Evolutionary conservation across 2,888 invertebrate genomes (phyloP).

Genomic region (Macrophya annulata): DNA sequence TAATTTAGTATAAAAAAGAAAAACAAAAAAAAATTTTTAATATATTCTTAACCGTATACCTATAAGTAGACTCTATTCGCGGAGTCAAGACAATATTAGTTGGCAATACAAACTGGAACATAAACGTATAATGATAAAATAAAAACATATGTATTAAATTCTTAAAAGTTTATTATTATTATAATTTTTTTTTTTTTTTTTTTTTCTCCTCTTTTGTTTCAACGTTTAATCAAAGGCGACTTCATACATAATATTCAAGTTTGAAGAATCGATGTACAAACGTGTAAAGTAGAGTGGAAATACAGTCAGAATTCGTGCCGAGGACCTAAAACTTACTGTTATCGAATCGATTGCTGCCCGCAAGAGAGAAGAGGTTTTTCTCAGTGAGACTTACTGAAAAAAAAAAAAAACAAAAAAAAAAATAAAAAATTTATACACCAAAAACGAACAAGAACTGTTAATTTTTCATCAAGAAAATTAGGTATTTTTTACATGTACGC

Average conservation of each 20-base stretch:
- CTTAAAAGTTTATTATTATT: not conserved
- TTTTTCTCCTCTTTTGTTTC: not conserved
- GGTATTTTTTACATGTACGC: not conserved
- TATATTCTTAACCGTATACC: no score
- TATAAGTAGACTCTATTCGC: no score
- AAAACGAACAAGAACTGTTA: not conserved
- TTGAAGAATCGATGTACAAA: not conserved
- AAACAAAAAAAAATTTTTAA: no score
- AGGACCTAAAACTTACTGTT: constrained; percentile 32
- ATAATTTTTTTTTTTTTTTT: not conserved
- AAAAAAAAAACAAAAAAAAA: not conserved
- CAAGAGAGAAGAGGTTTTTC: constrained; percentile 7
- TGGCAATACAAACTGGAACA: not conserved
- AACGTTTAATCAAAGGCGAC: not conserved
- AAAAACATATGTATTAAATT: not conserved
- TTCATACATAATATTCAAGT: not conserved
- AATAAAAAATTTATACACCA: not conserved
- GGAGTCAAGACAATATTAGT: not conserved
- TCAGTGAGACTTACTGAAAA: not conserved
- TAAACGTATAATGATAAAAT: not conserved
- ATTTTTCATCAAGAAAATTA: not conserved
- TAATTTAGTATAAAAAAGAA: not conserved
- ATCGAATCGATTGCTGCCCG: constrained; percentile 34
- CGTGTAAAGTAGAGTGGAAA: constrained; percentile 9
- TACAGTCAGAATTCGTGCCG: constrained; percentile 10